These are phyloP conservation scores for Choristoneura rosaceana DNA, from an alignment of 2,888 invertebrate genomes.

Conservation along the genomic window DNA sequence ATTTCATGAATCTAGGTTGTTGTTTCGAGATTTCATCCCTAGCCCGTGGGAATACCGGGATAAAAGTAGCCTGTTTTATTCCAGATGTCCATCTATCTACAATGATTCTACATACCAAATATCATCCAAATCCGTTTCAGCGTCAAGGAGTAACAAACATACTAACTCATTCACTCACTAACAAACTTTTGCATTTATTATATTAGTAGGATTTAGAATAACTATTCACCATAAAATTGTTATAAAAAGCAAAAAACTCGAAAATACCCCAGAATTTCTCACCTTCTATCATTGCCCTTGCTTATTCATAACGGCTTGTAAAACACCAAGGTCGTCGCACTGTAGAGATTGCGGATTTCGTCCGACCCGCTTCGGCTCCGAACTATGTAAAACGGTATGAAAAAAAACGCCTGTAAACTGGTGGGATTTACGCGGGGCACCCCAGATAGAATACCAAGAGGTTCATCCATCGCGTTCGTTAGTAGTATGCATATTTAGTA, in stretches of 20 bases:
- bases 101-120: too few species aligned
- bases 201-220: background rate
- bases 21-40: too few species aligned
- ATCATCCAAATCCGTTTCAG: too few species aligned
- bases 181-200: too few species aligned
- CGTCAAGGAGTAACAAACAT: too few species aligned
- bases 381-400: slow-evolving; percentile 51
- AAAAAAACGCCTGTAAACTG: slow-evolving; percentile 64
- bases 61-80: too few species aligned
- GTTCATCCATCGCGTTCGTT: background rate
- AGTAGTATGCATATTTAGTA: background rate
- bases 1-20: too few species aligned
- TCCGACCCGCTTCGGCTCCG: slow-evolving; percentile 47
- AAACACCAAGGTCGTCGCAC: slow-evolving; percentile 80
- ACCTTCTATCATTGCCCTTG: slow-evolving; percentile 59
- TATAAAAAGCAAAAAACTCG: slow-evolving; percentile 8
- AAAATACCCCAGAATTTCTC: slow-evolving; percentile 33
- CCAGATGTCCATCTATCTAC: too few species aligned
- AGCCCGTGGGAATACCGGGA: too few species aligned
- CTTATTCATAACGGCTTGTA: slow-evolving; percentile 70
- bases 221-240: background rate
- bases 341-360: slow-evolving; percentile 76
- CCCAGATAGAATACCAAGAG: slow-evolving; percentile 1
- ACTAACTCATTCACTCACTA: too few species aligned
- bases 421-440: slow-evolving; percentile 73